phyloP scores from a whole-genome alignment of 2,797 vertebrate genomes.

The Darevskia mixta region DNA sequence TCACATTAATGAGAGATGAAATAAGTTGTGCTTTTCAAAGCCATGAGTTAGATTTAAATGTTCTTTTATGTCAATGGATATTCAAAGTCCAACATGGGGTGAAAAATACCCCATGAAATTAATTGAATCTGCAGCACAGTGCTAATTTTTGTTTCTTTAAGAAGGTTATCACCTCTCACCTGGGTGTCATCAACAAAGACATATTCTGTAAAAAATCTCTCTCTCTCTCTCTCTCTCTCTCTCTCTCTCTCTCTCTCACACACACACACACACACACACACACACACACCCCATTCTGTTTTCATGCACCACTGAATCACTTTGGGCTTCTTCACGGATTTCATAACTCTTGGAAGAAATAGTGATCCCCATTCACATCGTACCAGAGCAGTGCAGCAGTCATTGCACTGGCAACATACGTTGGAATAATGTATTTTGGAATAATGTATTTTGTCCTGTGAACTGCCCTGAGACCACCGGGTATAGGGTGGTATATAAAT shows the following conservation, averaged over 20 bases:
- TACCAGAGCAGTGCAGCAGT: not conserved
- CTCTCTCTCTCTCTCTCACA: too few relatives aligned
- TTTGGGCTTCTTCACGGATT: not conserved
- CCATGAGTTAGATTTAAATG: constrained; percentile 24
- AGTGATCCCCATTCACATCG: not conserved
- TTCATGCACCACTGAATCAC: not conserved
- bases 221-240: too few relatives aligned
- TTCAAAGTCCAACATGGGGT: not conserved
- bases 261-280: not conserved
- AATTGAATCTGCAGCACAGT: not conserved
- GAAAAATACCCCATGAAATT: constrained; percentile 1
- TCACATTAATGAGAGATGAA: constrained; percentile 30
- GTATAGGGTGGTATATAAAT: too few relatives aligned
- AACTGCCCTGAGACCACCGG: too few relatives aligned
- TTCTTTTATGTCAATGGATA: constrained; percentile 29
- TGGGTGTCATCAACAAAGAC: not conserved
- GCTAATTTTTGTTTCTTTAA: not conserved
- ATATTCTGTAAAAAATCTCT: not conserved
- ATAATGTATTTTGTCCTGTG: too few relatives aligned
- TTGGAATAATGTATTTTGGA: too few relatives aligned
- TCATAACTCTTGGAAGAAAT: not conserved
- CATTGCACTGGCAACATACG: not conserved
- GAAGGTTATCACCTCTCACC: not conserved
- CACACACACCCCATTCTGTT: not conserved
- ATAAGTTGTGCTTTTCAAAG: constrained; percentile 31